These are phyloP conservation scores for Drosophila setosimentum DNA, from an alignment of 2,888 invertebrate genomes.

Conservation along the genomic window DNA sequence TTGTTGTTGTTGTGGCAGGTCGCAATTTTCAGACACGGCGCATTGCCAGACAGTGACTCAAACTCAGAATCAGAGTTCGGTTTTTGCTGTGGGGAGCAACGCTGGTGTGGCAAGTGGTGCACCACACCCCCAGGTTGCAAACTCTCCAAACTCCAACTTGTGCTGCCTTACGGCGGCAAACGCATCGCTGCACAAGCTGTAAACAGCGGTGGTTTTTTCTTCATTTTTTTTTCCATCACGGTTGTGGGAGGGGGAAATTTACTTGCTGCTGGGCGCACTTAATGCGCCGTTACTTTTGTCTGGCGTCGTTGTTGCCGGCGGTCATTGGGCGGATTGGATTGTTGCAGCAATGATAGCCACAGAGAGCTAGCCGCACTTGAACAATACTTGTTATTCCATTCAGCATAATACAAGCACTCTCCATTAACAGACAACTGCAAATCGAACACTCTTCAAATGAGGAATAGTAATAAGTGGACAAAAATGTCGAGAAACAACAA, in stretches of 20 bases:
- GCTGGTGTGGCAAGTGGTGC: conserved; percentile 31
- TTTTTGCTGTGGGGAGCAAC: conserved; percentile 7
- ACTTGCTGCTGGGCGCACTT: conserved; percentile 60
- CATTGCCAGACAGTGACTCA: conserved; percentile 70
- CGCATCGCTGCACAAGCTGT: conserved; percentile 67
- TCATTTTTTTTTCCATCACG: not conserved
- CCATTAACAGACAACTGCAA: conserved; percentile 41
- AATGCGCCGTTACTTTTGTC: conserved; percentile 67
- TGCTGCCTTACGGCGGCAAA: conserved; percentile 48
- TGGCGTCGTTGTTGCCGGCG: conserved; percentile 36
- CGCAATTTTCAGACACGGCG: conserved; percentile 63
- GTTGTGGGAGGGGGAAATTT: conserved; percentile 24
- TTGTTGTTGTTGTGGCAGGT: conserved; percentile 64
- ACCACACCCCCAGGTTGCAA: conserved; percentile 23
- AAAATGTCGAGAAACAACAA: not conserved
- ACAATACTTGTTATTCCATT: conserved; percentile 38
- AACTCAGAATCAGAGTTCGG: conserved; percentile 33
- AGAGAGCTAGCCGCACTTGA: conserved; percentile 27
- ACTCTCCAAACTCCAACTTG: conserved; percentile 16
- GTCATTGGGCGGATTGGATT: conserved; percentile 38
- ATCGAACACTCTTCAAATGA: conserved; percentile 10
- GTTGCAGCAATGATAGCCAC: conserved; percentile 39
- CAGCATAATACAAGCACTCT: conserved; percentile 37
- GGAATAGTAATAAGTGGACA: conserved; percentile 3
- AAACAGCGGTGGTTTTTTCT: not conserved